phyloP scores from a whole-genome alignment of 1,140 invertebrate species.

The Hylyphantes graminicola region DNA sequence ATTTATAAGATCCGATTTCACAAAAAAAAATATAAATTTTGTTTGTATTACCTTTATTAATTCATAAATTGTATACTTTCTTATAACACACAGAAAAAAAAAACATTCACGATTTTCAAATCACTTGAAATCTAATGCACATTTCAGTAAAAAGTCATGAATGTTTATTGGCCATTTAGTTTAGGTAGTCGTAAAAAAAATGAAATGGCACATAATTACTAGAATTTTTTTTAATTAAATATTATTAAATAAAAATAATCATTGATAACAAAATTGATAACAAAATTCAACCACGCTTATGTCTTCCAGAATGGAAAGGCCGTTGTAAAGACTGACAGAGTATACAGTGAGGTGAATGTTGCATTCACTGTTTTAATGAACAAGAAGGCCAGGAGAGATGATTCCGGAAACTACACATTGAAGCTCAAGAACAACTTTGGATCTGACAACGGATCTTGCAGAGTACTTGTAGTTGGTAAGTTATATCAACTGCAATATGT shows the following conservation, averaged over 20 bases:
- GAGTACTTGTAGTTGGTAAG: conserved; percentile 81
- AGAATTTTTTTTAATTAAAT: no score
- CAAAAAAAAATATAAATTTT: not conserved
- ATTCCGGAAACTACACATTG: conserved; percentile 92
- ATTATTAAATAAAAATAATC: no score
- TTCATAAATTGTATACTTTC: not conserved
- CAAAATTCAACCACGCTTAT: not conserved
- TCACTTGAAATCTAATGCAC: no score
- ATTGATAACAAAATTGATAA: not conserved
- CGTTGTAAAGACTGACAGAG: conserved; percentile 81
- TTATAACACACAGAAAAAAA: no score
- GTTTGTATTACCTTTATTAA: not conserved
- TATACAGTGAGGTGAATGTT: conserved; percentile 88
- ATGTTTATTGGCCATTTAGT: no score
- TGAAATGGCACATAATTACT: no score
- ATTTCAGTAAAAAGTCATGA: no score
- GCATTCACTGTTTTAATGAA: conserved; percentile 86
- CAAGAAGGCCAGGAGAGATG: conserved; percentile 86
- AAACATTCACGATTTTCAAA: no score
- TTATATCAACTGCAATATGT: conserved; percentile 31
- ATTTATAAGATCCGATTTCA: no score
- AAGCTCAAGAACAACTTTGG: conserved; percentile 88
- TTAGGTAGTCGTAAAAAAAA: no score
- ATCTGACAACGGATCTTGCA: conserved; percentile 87
- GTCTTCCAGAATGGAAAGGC: conserved; percentile 79